phyloP scores from a whole-genome alignment of 2,797 vertebrate genomes.

The Steatocranus sp. region DNA sequence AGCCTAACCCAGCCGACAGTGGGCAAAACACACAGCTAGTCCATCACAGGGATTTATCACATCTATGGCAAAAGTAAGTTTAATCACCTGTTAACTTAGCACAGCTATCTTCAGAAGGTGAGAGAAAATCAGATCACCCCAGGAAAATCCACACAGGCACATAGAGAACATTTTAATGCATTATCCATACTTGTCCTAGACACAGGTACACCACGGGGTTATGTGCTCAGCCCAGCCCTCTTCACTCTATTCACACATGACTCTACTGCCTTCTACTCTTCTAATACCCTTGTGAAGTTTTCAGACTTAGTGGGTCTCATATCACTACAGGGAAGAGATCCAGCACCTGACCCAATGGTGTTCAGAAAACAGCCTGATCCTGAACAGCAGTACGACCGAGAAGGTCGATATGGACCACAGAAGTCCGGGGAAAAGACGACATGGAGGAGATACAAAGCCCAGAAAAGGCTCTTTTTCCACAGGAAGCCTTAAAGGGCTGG shows the following conservation, averaged over 20 bases:
- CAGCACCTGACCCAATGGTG: neutral
- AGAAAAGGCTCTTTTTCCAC: neutral
- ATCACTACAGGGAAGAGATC: neutral
- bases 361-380: neutral
- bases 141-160: neutral
- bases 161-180: neutral
- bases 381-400: rapidly evolving
- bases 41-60: neutral
- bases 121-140: neutral
- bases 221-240: neutral
- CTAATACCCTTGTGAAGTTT: neutral
- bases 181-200: neutral
- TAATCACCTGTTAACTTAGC: neutral
- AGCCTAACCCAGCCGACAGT: neutral
- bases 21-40: neutral
- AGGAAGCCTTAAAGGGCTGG: neutral
- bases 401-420: neutral
- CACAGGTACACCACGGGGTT: neutral
- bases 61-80: neutral
- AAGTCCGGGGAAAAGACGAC: rapidly evolving
- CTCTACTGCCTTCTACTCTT: neutral
- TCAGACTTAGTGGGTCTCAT: neutral
- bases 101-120: neutral
- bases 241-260: neutral
- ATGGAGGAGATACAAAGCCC: neutral